Percentiles rank a stretch among this genome's conserved stretches.
These are phyloP conservation scores for Cephus nigrinus DNA, from an alignment of 2,888 invertebrate genomes.

Conservation along the genomic window DNA sequence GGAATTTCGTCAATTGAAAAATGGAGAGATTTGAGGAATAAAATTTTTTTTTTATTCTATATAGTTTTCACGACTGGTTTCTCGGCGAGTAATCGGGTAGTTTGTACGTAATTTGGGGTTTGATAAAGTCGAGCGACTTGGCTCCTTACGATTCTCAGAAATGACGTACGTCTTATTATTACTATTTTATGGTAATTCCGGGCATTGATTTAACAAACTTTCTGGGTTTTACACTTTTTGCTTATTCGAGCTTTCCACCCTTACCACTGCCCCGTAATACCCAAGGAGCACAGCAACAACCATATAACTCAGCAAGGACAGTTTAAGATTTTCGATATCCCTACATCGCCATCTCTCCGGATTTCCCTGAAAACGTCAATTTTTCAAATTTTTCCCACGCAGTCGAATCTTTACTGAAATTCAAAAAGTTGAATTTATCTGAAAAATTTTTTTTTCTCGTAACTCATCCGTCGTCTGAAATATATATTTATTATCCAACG, in stretches of 20 bases:
- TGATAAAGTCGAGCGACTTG: not conserved
- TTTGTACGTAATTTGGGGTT: not conserved
- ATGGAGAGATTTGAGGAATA: not conserved
- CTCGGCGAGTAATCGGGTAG: not conserved
- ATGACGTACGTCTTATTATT: conserved; percentile 13
- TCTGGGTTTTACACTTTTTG: conserved; percentile 20
- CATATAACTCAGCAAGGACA: not conserved
- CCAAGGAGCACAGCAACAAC: not conserved
- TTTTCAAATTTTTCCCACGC: not conserved
- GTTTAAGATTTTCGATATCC: not conserved
- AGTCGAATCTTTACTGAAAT: not conserved
- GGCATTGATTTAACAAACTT: conserved; percentile 26
- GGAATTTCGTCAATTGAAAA: not conserved
- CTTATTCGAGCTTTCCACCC: not conserved
- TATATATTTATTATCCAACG: not conserved
- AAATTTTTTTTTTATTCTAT: not conserved
- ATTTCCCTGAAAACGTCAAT: not conserved
- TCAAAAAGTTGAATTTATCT: not conserved
- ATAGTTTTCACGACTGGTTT: not conserved
- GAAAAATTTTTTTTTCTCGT: not conserved
- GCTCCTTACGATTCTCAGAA: not conserved
- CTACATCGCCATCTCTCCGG: not conserved
- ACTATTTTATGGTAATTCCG: conserved; percentile 25
- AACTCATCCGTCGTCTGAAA: not conserved
- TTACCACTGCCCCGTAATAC: not conserved